Conservation (phyloP, 2,113 vertebrate species). For the Etia nguti region DNA sequence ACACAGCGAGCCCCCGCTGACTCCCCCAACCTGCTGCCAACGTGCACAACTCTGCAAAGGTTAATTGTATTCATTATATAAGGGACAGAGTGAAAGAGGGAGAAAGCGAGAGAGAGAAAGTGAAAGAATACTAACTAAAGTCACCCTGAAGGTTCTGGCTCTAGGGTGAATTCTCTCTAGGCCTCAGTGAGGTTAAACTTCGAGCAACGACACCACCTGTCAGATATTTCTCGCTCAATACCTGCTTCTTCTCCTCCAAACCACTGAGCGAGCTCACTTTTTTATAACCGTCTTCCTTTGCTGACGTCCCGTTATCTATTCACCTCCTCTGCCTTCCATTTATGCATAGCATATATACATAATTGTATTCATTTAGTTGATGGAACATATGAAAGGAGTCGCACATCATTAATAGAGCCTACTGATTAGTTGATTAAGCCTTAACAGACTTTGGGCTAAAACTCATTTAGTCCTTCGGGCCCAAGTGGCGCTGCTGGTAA, state of each 20-base stretch:
- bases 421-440: conserved; percentile 61
- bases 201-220: conserved; percentile 37
- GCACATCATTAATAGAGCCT: conserved; percentile 43
- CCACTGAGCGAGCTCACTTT: background rate
- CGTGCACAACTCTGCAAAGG: conserved; percentile 53
- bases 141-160: conserved; percentile 55
- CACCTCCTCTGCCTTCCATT: conserved; percentile 4
- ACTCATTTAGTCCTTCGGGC: conserved; percentile 42
- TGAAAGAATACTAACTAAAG: conserved; percentile 33
- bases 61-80: conserved; percentile 73
- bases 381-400: conserved; percentile 47
- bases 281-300: too few species aligned
- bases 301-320: background rate
- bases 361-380: conserved; percentile 47
- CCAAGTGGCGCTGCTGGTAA: conserved; percentile 30
- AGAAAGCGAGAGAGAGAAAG: background rate
- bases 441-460: conserved; percentile 51
- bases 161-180: conserved; percentile 24
- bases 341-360: conserved; percentile 7
- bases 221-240: conserved; percentile 2
- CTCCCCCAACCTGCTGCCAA: conserved; percentile 48
- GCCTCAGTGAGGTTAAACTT: conserved; percentile 30
- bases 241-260: background rate
- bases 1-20: conserved; percentile 32
- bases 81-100: conserved; percentile 29